Evolutionary conservation across 2,797 vertebrate species (phyloP), one percentile per base, ranked within the genome.

Genomic region (Phrynocephalus forsythii): DNA sequence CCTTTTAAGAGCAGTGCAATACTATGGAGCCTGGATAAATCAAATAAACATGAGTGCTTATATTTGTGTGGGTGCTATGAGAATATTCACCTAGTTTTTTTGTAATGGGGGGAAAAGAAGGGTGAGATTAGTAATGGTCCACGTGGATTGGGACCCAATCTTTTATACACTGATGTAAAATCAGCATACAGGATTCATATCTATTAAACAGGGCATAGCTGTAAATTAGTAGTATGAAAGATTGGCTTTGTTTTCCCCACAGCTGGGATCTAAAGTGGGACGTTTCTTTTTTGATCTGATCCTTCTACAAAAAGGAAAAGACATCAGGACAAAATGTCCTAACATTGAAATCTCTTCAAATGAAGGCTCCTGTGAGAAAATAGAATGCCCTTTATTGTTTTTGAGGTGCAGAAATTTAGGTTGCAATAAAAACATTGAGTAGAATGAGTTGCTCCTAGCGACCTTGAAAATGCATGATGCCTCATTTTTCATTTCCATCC

Each of bases 331-430:
- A 69, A 92, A 91, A 91, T 71, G 77, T 71, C 86, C 69, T 91
- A 86, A 92, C 91, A 91, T 89, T 94, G 71, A 87, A 87, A 44
- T 44, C 38, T 44, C 38, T 44, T 44, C 60, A 82, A 94, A 94
- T 91, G 92, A 94, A 66, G 94, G 38, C 90, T 91, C 90, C 89
- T 95, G 76, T 88, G 84, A 87, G 90, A 94, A 95, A 96, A 96
- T 94, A 80, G 83, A 93, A 94, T 97, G 95, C 93, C 86, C 88
- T 95, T 95, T 95, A 94, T 96, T 95, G 90, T 95, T 95, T 95
- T 95, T 94, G 96, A 96, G 86, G 86, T 92, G 94, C 85, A 90
- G 33, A 89, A 94, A 94, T 95, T 88, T 95, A 95, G 95, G 90
- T 93, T 90, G 91, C 92, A 94, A 95, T 94, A 94, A 95, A 94